Evolutionary conservation across 2,113 vertebrate genomes (phyloP).

Genomic region (Paracanthobrama guichenoti): DNA sequence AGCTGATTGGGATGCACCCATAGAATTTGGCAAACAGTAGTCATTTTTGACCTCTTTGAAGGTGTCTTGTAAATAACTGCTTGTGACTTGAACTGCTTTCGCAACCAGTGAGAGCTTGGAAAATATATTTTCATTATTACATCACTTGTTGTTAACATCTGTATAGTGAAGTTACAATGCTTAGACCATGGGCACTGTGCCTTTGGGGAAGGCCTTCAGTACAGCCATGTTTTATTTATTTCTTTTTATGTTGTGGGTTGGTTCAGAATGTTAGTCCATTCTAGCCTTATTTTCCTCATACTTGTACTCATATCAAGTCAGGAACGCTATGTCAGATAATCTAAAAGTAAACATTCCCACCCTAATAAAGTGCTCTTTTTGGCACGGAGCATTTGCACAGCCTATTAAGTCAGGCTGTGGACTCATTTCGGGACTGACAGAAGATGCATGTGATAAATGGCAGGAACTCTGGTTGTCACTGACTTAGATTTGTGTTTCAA

Average conservation of each 20-base stretch:
- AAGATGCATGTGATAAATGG: constrained; percentile 18
- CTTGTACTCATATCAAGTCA: constrained; percentile 20
- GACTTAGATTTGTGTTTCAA: neutral
- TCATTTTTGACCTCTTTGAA: neutral
- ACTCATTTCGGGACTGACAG: neutral
- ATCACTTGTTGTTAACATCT: neutral
- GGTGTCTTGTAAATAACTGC: neutral
- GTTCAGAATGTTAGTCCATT: neutral
- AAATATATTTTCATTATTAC: neutral
- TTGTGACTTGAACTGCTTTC: neutral
- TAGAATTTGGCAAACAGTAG: no score
- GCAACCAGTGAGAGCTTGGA: neutral
- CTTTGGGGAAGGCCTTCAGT: neutral
- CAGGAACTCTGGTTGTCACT: constrained; percentile 18
- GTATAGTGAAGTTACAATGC: neutral
- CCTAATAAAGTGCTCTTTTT: constrained; percentile 36
- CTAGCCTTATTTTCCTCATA: neutral
- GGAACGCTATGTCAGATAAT: constrained; percentile 47
- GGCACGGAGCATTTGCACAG: constrained; percentile 15
- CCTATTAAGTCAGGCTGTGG: neutral
- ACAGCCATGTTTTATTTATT: neutral
- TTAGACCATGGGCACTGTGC: neutral
- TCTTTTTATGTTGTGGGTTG: neutral
- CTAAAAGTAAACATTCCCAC: constrained; percentile 56
- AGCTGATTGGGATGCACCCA: no score